phyloP scores from a whole-genome alignment of 2,797 vertebrate genomes.

The Syndactyla subalaris region DNA sequence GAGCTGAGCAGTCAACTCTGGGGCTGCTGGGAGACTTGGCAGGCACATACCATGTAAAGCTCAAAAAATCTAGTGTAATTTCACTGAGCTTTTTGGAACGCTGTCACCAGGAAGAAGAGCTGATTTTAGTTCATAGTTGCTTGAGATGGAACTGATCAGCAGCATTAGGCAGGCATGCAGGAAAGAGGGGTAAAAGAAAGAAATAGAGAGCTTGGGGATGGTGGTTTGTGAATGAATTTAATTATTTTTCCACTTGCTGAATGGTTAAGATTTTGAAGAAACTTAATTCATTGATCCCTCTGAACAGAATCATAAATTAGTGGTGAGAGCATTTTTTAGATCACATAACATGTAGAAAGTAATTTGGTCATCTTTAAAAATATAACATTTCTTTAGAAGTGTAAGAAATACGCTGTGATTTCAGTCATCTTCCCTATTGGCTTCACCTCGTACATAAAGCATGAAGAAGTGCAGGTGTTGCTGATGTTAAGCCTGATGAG shows the following conservation, averaged over 20 bases:
- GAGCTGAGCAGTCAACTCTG: not conserved
- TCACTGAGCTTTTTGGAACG: not conserved
- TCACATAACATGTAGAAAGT: not conserved
- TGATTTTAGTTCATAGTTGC: not conserved
- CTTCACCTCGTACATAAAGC: not conserved
- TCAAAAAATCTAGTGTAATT: not conserved
- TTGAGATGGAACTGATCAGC: not conserved
- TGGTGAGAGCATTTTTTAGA: not conserved
- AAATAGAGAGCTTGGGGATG: not conserved
- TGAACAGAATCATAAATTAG: not conserved
- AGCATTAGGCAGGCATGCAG: not conserved
- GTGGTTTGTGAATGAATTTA: not conserved
- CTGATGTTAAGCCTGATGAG: not conserved
- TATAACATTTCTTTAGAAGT: not conserved
- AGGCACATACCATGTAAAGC: not conserved
- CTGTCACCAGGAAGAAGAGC: not conserved
- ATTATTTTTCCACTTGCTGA: not conserved
- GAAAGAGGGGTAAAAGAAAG: not conserved
- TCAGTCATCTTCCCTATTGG: not conserved
- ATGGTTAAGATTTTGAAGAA: not conserved
- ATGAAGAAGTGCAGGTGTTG: not conserved
- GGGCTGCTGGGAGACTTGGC: not conserved
- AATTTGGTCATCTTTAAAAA: not conserved
- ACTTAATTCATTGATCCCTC: fast-evolving
- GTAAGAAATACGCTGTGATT: not conserved